Base-by-base conservation (phyloP, 2,113 vertebrate genomes). In the Triplophysa rosa region DNA sequence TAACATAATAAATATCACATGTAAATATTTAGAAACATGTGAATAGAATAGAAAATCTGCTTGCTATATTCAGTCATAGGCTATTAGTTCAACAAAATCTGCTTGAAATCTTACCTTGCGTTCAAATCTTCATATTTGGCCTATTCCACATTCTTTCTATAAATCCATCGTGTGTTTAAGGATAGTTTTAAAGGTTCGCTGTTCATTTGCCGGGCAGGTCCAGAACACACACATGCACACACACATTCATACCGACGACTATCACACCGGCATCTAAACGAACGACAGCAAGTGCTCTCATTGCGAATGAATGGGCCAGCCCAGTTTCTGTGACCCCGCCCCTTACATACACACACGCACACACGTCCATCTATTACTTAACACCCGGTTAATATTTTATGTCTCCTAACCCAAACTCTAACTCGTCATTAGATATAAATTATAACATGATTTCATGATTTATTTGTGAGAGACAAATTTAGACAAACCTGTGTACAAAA, bases 261-360 rank as follows among this genome's bases (percentile, higher is more conserved):
- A 40, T 65, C 49, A 52, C 21, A 69, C 19, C 58, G 63, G 54
- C 45, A 24, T 68, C 69, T 77, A 63, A 71, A 74, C 42, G n/a
- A 79, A 3, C 16, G 52, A 78, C 21, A 56, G 24, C 58, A 52
- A 75, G 64, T 40, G 82, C 19, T 56, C 71, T 45, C 56, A 67
- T 49, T 67, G 65, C 75, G 17, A 12, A 24, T 65, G 11, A 9
- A 33, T 21, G 17, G 66, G 26, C 66, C 66, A 54, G 4, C 64
- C 73, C 71, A 45, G 54, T 69, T 61, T 21, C 40, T 70, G 8
- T 66, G 78, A 70, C 66, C 61, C 67, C 61, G 23, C 61, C 58
- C 7, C 72, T n/a, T 40, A 58, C 54, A 58, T 19, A 21, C 19
- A 21, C 19, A 21, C 54, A 58, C 54, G 21, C 54, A 58, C 54